Base-by-base conservation (phyloP, 2,797 vertebrate genomes). In the Luscinia luscinia region DNA sequence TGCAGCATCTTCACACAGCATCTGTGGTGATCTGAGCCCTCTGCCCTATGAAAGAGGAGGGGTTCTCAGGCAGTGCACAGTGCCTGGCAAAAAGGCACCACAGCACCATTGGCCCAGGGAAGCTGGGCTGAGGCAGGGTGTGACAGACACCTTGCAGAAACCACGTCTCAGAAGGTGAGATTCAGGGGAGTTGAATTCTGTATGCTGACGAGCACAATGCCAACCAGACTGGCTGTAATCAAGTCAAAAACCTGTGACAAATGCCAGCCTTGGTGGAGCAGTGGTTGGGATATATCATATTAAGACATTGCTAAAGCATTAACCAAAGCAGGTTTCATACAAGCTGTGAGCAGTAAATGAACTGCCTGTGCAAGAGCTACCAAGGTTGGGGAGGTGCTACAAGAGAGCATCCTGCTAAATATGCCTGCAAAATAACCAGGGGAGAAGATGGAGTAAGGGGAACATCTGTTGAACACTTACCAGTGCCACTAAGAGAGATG, bases 221-320 rank as follows among this genome's bases (percentile, higher is more conserved):
- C 18, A 62, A 15, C 21, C 24, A 36, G 28, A 15, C 2, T 51
- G 58, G 32, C 40, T 58, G 30, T 15, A 49, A 58, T 49, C 30
- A 16, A 63, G 51, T 24, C 15, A 54, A 58, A 84, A 55, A 7
- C 22, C 51, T 23, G 23, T n/a, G 55, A 78, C 32, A 62, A 89
- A 64, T 0, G 0, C 15, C 55, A 62, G 81, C 46, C 40, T 72
- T 57, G 73, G 45, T 23, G 27, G 23, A 66, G 55, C 61, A 59
- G 2, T 18, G 32, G 6, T 15, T 2, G 3, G 59, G 61, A 46
- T 67, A 12, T 17, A 48, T 40, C 32, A 3, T 8, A 41, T 12
- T 45, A 36, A 68, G 54, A 38, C 1, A 2, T 16, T 0, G 0
- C 46, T 40, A 28, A 68, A 59, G 63, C 67, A 30, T 58, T 54